Evolutionary conservation across 1,140 invertebrate species (phyloP).

Genomic region (Drosophila cardini): DNA sequence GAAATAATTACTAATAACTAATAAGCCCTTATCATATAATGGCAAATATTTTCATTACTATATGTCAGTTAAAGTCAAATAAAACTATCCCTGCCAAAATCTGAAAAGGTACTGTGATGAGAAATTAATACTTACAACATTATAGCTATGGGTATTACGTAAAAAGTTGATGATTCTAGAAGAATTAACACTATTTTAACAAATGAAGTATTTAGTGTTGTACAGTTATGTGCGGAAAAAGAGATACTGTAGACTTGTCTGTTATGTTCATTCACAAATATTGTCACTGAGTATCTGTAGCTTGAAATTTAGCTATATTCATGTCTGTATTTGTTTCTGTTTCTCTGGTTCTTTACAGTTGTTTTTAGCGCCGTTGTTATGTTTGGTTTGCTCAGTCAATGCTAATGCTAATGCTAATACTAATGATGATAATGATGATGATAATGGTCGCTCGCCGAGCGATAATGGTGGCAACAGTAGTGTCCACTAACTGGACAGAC

Average conservation of each 20-base stretch:
- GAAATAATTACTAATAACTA: too few species aligned
- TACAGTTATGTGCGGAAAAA: slow-evolving; percentile 1
- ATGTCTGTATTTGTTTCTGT: slow-evolving; percentile 17
- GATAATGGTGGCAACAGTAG: slow-evolving; percentile 54
- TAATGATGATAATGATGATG: slow-evolving; percentile 44
- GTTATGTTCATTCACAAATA: slow-evolving; percentile 38
- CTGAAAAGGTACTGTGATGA: background rate
- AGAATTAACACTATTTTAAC: slow-evolving; percentile 8
- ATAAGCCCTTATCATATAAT: too few species aligned
- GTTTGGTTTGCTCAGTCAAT: slow-evolving; percentile 7
- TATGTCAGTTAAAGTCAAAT: background rate
- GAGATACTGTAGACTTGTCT: slow-evolving; percentile 13
- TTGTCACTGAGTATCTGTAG: slow-evolving; percentile 10
- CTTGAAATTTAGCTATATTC: slow-evolving; percentile 36
- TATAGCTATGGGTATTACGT: slow-evolving; percentile 9
- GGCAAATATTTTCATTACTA: too few species aligned
- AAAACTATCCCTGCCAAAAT: background rate
- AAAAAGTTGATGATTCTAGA: slow-evolving; percentile 3
- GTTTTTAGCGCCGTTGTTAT: slow-evolving; percentile 38
- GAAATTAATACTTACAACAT: background rate
- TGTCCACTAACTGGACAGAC: slow-evolving; percentile 56
- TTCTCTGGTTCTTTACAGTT: slow-evolving; percentile 41
- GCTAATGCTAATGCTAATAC: slow-evolving; percentile 26
- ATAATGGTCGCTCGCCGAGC: slow-evolving; percentile 55
- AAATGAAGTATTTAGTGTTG: slow-evolving; percentile 3